Evolutionary conservation across 2,113 vertebrate genomes (phyloP).

Genomic region (Chionis minor): DNA sequence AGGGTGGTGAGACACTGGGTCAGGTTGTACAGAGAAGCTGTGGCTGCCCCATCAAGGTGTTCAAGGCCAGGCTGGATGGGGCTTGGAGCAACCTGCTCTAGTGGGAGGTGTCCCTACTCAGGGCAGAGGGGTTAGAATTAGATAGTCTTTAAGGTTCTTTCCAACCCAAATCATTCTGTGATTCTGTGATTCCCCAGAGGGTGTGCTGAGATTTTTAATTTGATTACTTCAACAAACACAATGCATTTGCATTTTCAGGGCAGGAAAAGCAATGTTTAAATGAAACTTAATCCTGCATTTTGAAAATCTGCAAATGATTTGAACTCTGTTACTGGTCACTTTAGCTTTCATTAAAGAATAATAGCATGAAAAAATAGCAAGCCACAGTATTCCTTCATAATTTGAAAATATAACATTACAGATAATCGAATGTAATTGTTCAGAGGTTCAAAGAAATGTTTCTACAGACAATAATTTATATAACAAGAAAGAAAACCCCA

Average conservation of each 20-base stretch:
- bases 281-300: background rate
- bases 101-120: background rate
- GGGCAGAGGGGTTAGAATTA: background rate
- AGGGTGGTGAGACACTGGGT: background rate
- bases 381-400: background rate
- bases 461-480: background rate
- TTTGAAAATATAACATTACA: conserved; percentile 18
- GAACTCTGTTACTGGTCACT: background rate
- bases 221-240: background rate
- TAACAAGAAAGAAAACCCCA: conserved; percentile 31
- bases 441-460: background rate
- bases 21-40: background rate
- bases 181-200: background rate
- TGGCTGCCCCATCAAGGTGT: background rate
- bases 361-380: background rate
- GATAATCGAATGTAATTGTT: conserved; percentile 12
- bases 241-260: background rate
- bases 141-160: background rate
- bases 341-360: background rate
- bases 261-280: background rate
- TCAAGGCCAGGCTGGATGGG: background rate
- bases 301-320: background rate
- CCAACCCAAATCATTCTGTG: background rate
- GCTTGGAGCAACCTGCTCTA: background rate
- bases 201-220: background rate